These are phyloP conservation scores for Eurytoma adleriae DNA, from an alignment of 2,888 invertebrate genomes.

Conservation along the genomic window DNA sequence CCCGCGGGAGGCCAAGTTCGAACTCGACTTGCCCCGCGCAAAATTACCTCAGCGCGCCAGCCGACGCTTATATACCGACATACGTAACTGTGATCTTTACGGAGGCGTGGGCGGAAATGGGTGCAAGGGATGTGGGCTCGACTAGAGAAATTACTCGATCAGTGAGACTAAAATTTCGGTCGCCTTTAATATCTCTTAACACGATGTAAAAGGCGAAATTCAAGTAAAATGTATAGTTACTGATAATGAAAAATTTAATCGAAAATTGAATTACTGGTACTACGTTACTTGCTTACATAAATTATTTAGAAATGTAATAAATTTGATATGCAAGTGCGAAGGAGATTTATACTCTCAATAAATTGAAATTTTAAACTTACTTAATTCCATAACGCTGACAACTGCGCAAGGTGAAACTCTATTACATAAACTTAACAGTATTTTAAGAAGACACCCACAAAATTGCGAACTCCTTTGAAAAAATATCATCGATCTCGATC, in stretches of 20 bases:
- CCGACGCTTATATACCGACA: conserved; percentile 18
- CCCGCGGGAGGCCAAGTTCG: conserved; percentile 54
- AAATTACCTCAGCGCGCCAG: conserved; percentile 32
- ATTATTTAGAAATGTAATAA: no score
- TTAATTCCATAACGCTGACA: no score
- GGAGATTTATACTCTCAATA: no score
- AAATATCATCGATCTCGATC: conserved; percentile 19
- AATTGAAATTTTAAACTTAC: no score
- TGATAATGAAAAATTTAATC: no score
- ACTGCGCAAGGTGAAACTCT: not conserved
- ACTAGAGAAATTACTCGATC: conserved; percentile 3
- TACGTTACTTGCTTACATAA: no score
- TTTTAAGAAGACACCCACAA: no score
- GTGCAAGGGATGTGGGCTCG: not conserved
- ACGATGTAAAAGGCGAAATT: no score
- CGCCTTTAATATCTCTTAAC: no score
- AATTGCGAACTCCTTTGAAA: not conserved
- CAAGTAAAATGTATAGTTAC: no score
- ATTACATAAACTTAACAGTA: not conserved
- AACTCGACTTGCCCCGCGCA: conserved; percentile 28
- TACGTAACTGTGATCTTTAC: conserved; percentile 38
- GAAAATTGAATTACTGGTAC: no score
- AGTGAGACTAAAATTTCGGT: not conserved
- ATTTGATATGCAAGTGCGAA: no score
- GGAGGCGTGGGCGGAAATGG: not conserved